Evolutionary conservation across 2,888 invertebrate species (phyloP).

Genomic region (Nesidiocoris tenuis): DNA sequence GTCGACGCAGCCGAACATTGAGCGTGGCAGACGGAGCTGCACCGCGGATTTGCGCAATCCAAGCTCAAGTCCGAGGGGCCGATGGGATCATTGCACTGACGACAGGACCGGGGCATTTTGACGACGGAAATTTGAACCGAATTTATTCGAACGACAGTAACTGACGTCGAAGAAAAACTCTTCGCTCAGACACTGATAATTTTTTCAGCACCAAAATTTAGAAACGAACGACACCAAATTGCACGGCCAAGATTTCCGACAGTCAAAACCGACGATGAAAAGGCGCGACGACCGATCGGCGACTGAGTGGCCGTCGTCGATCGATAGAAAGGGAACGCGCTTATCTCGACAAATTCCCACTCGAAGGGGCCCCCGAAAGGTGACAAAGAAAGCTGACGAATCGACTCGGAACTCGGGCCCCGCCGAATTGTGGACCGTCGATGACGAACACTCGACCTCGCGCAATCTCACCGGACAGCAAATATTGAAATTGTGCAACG

Average conservation of each 20-base stretch:
- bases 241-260: not conserved
- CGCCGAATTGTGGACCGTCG: not conserved
- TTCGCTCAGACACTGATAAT: too few relatives aligned
- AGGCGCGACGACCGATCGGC: not conserved
- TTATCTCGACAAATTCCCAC: conserved; percentile 36
- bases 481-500: not conserved
- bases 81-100: conserved; percentile 7
- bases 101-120: conserved; percentile 26
- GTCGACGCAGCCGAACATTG: conserved; percentile 10
- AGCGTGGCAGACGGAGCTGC: conserved; percentile 19
- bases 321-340: conserved; percentile 31
- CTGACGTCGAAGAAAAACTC: too few relatives aligned
- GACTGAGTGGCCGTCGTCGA: not conserved
- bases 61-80: conserved; percentile 19
- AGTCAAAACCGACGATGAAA: conserved; percentile 5
- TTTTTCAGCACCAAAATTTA: too few relatives aligned
- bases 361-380: conserved; percentile 1
- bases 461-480: not conserved
- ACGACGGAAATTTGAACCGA: too few relatives aligned
- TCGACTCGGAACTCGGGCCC: not conserved
- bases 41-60: conserved; percentile 33
- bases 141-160: not conserved
- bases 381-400: conserved; percentile 20
- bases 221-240: conserved; percentile 6
- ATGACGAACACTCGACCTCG: not conserved